Percentiles rank a stretch among this genome's conserved stretches.
Conservation (phyloP, 2,888 invertebrate species). For the Sialis fuliginosa region DNA sequence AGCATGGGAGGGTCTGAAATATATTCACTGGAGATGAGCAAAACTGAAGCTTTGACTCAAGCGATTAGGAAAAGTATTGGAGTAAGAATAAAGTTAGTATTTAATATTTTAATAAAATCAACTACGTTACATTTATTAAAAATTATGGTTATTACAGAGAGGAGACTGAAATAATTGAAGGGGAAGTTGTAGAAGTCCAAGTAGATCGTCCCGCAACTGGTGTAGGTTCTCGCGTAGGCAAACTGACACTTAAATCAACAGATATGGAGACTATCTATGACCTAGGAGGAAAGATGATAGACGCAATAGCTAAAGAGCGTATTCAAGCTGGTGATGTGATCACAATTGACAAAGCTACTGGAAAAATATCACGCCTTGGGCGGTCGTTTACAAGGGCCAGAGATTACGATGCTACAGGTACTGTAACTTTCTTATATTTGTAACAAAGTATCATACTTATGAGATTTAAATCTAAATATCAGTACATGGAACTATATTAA, state of each 20-base stretch:
- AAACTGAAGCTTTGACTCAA: constrained; percentile 95
- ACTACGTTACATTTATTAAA: background rate
- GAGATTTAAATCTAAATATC: no score
- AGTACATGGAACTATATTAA: background rate
- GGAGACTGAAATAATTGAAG: constrained; percentile 96
- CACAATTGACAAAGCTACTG: constrained; percentile 96
- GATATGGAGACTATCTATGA: constrained; percentile 99
- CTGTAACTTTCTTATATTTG: background rate
- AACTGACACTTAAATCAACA: constrained; percentile 92
- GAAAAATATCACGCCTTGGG: constrained; percentile 78
- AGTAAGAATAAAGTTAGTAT: constrained; percentile 71
- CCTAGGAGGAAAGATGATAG: constrained; percentile 95
- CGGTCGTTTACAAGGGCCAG: constrained; percentile 90
- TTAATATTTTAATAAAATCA: background rate
- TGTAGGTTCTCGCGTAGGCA: constrained; percentile 73
- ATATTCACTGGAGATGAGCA: constrained; percentile 96
- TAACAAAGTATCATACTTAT: no score
- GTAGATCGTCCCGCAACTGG: constrained; percentile 90
- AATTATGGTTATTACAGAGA: constrained; percentile 39
- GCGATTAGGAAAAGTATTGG: constrained; percentile 95
- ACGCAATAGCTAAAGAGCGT: constrained; percentile 89
- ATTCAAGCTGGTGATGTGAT: constrained; percentile 93
- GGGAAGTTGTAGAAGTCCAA: constrained; percentile 95
- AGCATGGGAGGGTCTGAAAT: constrained; percentile 98
- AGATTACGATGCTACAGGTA: constrained; percentile 93